These are phyloP conservation scores for Pollenia amentaria DNA, from an alignment of 2,888 invertebrate genomes.

Conservation along the genomic window DNA sequence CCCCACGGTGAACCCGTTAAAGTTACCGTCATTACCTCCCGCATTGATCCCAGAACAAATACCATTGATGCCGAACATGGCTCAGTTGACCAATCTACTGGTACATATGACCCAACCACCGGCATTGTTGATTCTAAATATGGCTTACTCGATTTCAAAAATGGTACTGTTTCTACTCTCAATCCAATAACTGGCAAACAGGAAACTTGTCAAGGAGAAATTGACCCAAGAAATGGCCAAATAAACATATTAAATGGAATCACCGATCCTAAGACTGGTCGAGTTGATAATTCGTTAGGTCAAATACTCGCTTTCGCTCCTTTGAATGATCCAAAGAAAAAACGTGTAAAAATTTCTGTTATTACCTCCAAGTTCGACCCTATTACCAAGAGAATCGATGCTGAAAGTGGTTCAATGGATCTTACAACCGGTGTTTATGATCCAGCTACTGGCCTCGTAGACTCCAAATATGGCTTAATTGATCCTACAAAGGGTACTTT, in stretches of 20 bases:
- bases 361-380: conserved; percentile 89
- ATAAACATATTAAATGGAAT: conserved; percentile 86
- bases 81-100: conserved; percentile 74
- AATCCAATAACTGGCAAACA: conserved; percentile 88
- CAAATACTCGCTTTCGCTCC: conserved; percentile 89
- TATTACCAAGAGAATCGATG: conserved; percentile 88
- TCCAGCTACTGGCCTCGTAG: conserved; percentile 88
- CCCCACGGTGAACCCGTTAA: conserved; percentile 89
- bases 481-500: conserved; percentile 89
- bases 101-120: conserved; percentile 77
- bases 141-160: conserved; percentile 89
- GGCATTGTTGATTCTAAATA: conserved; percentile 87
- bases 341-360: conserved; percentile 90
- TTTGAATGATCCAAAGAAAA: conserved; percentile 86
- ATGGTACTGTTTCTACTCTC: conserved; percentile 87
- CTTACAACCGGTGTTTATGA: conserved; percentile 90
- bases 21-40: conserved; percentile 77
- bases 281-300: conserved; percentile 87
- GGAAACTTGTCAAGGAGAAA: conserved; percentile 87
- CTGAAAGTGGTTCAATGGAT: conserved; percentile 87
- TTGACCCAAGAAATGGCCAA: conserved; percentile 88
- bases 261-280: conserved; percentile 85
- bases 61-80: conserved; percentile 70
- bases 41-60: conserved; percentile 57
- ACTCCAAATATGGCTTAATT: conserved; percentile 90